Conservation (phyloP, 2,888 invertebrate species). For the Chalcosyrphus nemorum region DNA sequence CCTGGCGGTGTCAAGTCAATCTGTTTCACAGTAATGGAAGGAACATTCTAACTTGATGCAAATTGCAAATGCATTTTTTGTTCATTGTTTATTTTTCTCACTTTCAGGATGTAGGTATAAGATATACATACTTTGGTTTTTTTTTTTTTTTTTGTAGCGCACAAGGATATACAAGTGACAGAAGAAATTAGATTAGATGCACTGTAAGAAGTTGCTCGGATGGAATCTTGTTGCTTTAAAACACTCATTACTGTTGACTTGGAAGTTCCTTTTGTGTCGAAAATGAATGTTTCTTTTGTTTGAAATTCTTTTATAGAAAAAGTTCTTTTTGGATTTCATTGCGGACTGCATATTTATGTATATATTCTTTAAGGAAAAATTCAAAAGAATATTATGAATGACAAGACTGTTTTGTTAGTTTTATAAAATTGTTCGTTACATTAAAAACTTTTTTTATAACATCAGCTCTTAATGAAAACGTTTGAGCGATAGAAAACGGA, state of each 20-base stretch:
- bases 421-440: background rate
- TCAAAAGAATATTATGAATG: background rate
- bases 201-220: conserved; percentile 2
- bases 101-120: background rate
- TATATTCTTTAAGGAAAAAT: background rate
- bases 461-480: no score
- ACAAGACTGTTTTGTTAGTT: background rate
- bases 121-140: background rate
- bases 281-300: background rate
- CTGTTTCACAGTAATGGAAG: conserved; percentile 41
- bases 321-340: background rate
- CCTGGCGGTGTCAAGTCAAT: conserved; percentile 60
- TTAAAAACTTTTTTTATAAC: no score
- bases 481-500: no score
- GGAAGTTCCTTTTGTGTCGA: background rate
- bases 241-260: conserved; percentile 26
- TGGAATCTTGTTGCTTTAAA: background rate
- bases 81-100: conserved; percentile 2
- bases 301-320: background rate
- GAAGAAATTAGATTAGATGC: conserved; percentile 39
- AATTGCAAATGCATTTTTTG: conserved; percentile 38
- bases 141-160: no score
- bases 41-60: conserved; percentile 56
- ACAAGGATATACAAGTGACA: conserved; percentile 23
- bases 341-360: background rate